Evolutionary conservation across 2,113 vertebrate genomes (phyloP), one percentile per base, ranked within the genome.

Genomic region (Ornithorhynchus anatinus): DNA sequence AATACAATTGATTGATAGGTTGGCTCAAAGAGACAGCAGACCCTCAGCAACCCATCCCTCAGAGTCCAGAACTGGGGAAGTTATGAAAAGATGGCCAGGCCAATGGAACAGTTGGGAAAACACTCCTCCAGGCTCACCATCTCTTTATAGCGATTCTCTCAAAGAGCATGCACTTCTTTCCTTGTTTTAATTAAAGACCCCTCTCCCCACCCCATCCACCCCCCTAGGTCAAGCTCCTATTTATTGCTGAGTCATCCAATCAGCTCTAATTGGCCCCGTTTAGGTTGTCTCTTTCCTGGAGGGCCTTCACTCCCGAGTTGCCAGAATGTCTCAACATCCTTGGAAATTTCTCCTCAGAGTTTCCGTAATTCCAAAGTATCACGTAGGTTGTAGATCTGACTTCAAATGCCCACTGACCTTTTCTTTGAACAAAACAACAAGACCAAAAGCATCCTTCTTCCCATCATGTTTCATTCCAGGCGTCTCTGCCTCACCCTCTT

Each of bases 281-380:
- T n/a, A n/a, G n/a, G n/a, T n/a, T n/a, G n/a, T n/a, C n/a, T 51
- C 72, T 77, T 82, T 51, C 38, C 63, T 59, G 50, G 72, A 76
- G 51, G 17, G 58, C 56, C 74, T 31, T 19, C 42, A 65, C 33
- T 77, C 22, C 45, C 75, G 51, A 65, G 39, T 77, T 75, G 63
- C 66, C 69, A 86, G 59, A 69, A 72, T 77, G 76, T 80, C 59
- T 77, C 63, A 80, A 48, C 66, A 77, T 59, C 82, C 56, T 77
- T 59, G 27, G 66, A 75, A 27, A 38, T 75, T 69, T 47, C 62
- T 36, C 56, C 62, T 36, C 56, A 79, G 51, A 62, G 62, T 82
- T 84, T 77, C 63, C 59, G 38, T 75, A 84, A 75, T 51, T 77
- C 67, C 9, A 59, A 31, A 32, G 50, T 8, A 4, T 60, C 54